A percentile compares a stretch with the other conserved stretches of the same genome.
Evolutionary conservation across 2,113 vertebrate genomes (phyloP).

Genomic region (Pipa parva): DNA sequence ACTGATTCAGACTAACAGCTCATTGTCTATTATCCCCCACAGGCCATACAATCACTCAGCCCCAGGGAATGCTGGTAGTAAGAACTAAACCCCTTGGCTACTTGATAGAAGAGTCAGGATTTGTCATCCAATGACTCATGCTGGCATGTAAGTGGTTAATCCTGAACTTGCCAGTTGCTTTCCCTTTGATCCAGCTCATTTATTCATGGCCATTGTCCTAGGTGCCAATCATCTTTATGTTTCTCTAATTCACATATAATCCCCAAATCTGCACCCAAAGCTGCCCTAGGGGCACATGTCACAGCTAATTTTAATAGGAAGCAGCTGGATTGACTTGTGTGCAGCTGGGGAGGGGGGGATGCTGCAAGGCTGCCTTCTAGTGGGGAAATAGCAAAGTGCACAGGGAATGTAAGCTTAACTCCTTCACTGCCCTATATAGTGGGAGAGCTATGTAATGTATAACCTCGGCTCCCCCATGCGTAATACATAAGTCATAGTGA

Average conservation of each 20-base stretch:
- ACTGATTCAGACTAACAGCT: too few species aligned
- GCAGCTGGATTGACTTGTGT: slow-evolving; percentile 4
- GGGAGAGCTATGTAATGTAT: too few species aligned
- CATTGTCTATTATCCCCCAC: neutral
- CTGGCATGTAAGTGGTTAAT: slow-evolving; percentile 5
- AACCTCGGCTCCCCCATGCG: too few species aligned
- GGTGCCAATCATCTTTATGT: slow-evolving; percentile 38
- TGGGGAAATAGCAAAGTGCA: neutral
- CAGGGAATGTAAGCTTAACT: neutral
- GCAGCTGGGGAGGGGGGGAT: neutral
- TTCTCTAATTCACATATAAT: slow-evolving; percentile 39
- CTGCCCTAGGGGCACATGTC: slow-evolving; percentile 20
- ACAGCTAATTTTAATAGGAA: slow-evolving; percentile 22
- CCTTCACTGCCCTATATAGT: neutral
- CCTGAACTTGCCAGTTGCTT: slow-evolving; percentile 12
- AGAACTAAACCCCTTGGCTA: too few species aligned
- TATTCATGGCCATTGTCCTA: slow-evolving; percentile 38
- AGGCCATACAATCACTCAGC: too few species aligned
- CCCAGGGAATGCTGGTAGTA: too few species aligned
- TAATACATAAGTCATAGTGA: too few species aligned
- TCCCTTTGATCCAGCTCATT: slow-evolving; percentile 37
- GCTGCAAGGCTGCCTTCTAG: slow-evolving; percentile 7
- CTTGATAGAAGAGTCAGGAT: too few species aligned
- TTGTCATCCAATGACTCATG: too few species aligned
- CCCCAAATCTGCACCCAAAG: slow-evolving; percentile 27